phyloP scores from a whole-genome alignment of 2,113 vertebrate species.

The Pipra filicauda region DNA sequence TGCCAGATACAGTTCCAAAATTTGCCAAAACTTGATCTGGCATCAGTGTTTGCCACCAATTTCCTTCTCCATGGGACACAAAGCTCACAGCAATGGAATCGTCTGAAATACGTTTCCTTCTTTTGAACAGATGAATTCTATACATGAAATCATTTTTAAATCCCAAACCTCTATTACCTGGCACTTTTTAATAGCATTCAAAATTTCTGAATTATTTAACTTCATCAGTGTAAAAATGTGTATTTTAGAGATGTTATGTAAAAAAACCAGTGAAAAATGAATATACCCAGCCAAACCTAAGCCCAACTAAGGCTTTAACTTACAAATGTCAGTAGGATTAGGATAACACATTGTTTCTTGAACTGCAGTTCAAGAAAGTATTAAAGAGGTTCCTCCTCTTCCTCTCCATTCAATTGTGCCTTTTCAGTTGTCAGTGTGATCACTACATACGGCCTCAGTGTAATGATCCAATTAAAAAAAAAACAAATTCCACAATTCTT shows the following conservation, averaged over 20 bases:
- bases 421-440: not conserved
- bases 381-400: not conserved
- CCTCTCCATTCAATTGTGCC: not conserved
- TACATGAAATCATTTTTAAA: not conserved
- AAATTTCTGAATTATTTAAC: not conserved
- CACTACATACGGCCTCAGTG: not conserved
- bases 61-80: fast-evolving
- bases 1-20: not conserved
- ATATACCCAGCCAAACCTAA: not conserved
- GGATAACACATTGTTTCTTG: not conserved
- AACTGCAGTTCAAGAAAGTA: not conserved
- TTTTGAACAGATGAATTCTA: not conserved
- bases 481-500: not conserved
- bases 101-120: not conserved
- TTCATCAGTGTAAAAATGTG: not conserved
- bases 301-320: not conserved
- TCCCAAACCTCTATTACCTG: not conserved
- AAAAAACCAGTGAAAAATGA: not conserved
- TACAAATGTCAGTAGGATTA: not conserved
- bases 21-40: not conserved
- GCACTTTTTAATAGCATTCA: not conserved
- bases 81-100: not conserved
- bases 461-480: not conserved
- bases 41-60: not conserved
- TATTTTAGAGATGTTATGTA: not conserved